Percentiles rank a stretch among this genome's conserved stretches.
Evolutionary conservation across 2,797 vertebrate species (phyloP).

Genomic region (Leucoraja ocellata): DNA sequence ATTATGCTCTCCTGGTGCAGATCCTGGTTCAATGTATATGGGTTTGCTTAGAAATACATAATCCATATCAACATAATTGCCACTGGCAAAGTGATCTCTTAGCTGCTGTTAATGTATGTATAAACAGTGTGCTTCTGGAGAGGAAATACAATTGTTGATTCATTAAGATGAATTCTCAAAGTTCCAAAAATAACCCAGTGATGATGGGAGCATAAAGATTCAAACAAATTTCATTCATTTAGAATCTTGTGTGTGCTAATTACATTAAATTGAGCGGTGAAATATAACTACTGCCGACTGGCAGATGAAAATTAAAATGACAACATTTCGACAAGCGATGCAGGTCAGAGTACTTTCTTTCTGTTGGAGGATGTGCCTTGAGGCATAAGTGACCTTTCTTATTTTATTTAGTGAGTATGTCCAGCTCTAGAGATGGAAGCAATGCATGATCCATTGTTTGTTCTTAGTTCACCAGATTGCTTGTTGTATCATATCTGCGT

Average conservation of each 20-base stretch:
- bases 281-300: not conserved
- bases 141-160: no score
- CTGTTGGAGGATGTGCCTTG: not conserved
- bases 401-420: not conserved
- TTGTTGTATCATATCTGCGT: not conserved
- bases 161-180: no score
- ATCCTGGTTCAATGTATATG: no score
- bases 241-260: not conserved
- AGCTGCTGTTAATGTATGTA: no score
- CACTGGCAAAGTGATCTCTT: no score
- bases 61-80: no score
- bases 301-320: constrained; percentile 7
- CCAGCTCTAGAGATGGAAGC: not conserved
- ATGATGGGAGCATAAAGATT: no score
- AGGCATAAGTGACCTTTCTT: constrained; percentile 10
- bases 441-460: not conserved
- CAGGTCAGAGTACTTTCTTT: not conserved
- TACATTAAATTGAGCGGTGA: constrained; percentile 5
- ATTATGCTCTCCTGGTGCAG: no score
- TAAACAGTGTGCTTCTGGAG: no score
- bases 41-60: no score
- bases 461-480: not conserved
- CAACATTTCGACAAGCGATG: not conserved
- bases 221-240: not conserved
- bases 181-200: no score